Conservation (phyloP, 2,113 vertebrate genomes). For the Mus spicilegus region DNA sequence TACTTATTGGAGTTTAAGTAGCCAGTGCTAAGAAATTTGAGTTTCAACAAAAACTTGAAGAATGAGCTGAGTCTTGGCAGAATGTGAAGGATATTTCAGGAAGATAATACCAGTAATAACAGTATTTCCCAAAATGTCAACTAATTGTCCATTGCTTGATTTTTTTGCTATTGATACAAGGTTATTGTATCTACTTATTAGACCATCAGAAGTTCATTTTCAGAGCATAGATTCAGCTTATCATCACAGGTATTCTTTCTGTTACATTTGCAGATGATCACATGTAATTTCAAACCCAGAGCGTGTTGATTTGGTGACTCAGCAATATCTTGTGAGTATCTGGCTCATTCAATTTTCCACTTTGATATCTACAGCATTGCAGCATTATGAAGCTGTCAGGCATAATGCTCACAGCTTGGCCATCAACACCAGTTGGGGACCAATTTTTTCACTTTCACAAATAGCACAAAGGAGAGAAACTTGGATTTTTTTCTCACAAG, state of each 20-base stretch:
- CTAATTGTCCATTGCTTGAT: not conserved
- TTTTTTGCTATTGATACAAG: not conserved
- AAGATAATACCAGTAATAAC: not conserved
- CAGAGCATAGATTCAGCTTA: not conserved
- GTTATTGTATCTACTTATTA: not conserved
- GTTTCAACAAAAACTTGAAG: slow-evolving; percentile 17
- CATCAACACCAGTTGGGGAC: not conserved
- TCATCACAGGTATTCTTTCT: not conserved
- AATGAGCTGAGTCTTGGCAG: not conserved
- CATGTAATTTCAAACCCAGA: not conserved
- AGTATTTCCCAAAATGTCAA: not conserved
- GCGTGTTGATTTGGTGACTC: not conserved
- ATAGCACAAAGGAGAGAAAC: not conserved
- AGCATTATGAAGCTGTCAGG: not conserved
- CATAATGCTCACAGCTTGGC: not conserved
- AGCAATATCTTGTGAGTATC: not conserved
- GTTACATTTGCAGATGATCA: not conserved
- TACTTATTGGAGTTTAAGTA: not conserved
- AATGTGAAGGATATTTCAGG: not conserved
- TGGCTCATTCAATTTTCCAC: not conserved
- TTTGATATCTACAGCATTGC: not conserved
- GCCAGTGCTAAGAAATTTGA: not conserved
- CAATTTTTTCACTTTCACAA: not conserved
- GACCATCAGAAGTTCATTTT: not conserved
- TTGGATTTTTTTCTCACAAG: not conserved